Evolutionary conservation across 2,888 invertebrate genomes (phyloP).

Genomic region (Aromia moschata): DNA sequence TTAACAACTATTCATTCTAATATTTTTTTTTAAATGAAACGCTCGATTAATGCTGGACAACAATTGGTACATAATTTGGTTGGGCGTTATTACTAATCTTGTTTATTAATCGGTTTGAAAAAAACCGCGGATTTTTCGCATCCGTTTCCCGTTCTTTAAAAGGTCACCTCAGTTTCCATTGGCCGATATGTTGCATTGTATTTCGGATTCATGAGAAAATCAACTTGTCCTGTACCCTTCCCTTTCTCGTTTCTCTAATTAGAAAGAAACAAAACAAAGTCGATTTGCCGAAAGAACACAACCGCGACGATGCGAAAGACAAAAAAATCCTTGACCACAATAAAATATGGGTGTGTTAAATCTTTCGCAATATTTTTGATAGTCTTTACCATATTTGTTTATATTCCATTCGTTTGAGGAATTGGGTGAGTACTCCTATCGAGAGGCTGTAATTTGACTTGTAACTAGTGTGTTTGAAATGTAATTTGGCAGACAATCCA

Average conservation of each 20-base stretch:
- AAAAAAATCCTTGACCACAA: slow-evolving; percentile 32
- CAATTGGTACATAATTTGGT: no score
- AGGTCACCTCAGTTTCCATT: slow-evolving; percentile 44
- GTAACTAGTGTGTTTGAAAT: no score
- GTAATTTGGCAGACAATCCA: slow-evolving; percentile 24
- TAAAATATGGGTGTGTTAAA: slow-evolving; percentile 15
- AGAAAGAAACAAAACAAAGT: slow-evolving; percentile 17
- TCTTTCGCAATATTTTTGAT: slow-evolving; percentile 19
- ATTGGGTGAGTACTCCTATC: slow-evolving; percentile 12
- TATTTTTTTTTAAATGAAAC: no score
- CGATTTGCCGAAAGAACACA: slow-evolving; percentile 3
- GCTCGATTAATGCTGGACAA: no score
- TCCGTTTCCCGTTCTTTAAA: slow-evolving; percentile 37
- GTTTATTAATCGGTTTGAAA: no score
- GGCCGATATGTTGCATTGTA: slow-evolving; percentile 29
- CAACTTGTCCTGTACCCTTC: background rate
- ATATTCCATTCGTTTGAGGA: background rate
- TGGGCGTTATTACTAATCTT: no score
- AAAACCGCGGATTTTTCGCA: no score
- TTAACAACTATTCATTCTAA: no score
- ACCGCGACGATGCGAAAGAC: slow-evolving; percentile 14
- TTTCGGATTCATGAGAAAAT: slow-evolving; percentile 11
- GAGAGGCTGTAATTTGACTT: no score
- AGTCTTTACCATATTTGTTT: slow-evolving; percentile 22
- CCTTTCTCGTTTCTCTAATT: background rate